Evolutionary conservation across 2,797 vertebrate genomes (phyloP).

Genomic region (Adelosebastes latens): DNA sequence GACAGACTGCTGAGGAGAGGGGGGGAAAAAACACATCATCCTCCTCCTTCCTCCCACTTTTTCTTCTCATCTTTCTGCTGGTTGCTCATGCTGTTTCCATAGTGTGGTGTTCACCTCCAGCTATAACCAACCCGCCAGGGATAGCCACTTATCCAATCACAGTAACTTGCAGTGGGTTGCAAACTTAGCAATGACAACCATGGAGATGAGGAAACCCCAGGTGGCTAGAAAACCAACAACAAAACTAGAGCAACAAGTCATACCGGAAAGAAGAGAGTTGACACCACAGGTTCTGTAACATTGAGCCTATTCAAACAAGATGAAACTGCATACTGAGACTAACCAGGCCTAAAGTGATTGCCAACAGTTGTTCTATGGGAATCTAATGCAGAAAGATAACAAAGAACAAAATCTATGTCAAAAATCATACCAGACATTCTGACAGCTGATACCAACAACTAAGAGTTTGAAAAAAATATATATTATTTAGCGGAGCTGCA

Average conservation of each 20-base stretch:
- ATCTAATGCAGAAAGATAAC: background rate
- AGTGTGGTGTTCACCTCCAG: background rate
- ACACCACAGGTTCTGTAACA: background rate
- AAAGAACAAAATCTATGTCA: background rate
- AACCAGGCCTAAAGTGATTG: background rate
- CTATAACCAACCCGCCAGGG: slow-evolving; percentile 32
- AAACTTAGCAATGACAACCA: slow-evolving; percentile 34
- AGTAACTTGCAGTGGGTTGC: slow-evolving; percentile 5
- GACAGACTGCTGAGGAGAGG: slow-evolving; percentile 28
- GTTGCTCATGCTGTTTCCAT: slow-evolving; percentile 36
- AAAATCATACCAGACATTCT: background rate
- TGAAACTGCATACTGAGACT: background rate
- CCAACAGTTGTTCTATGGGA: background rate
- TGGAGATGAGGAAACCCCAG: slow-evolving; percentile 9
- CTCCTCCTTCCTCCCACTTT: slow-evolving; percentile 1
- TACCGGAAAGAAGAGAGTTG: background rate
- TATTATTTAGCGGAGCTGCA: no score
- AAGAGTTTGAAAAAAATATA: no score
- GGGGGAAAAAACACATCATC: background rate
- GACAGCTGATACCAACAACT: background rate
- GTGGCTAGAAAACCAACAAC: slow-evolving; percentile 11
- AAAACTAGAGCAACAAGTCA: slow-evolving; percentile 18
- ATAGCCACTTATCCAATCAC: slow-evolving; percentile 16
- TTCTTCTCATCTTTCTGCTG: slow-evolving; percentile 12
- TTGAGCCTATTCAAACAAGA: background rate